These are phyloP conservation scores for Ooceraea biroi DNA, from an alignment of 1,140 invertebrate genomes.

Conservation along the genomic window DNA sequence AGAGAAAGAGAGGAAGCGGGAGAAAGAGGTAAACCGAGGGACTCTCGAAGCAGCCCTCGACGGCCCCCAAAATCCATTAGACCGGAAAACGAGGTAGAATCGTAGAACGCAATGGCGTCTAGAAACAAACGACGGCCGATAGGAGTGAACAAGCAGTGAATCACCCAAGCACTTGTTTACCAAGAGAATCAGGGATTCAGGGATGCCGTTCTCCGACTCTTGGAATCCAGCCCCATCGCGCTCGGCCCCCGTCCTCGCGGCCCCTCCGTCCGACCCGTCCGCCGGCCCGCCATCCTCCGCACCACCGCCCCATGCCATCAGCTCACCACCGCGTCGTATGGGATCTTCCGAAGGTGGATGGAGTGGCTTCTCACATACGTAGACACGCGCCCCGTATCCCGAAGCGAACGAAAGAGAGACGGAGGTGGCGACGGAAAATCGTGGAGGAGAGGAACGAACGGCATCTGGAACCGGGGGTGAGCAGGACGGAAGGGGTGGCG, in stretches of 20 bases:
- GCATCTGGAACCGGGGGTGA: too few relatives aligned
- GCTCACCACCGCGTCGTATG: conserved; percentile 58
- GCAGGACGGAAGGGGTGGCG: neutral
- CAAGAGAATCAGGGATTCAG: conserved; percentile 84
- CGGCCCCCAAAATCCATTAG: conserved; percentile 77
- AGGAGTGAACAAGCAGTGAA: conserved; percentile 85
- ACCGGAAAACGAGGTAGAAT: conserved; percentile 84
- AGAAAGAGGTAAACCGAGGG: conserved; percentile 46
- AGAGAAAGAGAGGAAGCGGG: neutral
- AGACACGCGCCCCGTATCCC: conserved; percentile 49
- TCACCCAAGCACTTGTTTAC: conserved; percentile 86
- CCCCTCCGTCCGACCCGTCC: conserved; percentile 22
- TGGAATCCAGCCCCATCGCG: conserved; percentile 77
- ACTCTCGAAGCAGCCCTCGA: conserved; percentile 56
- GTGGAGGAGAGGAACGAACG: neutral
- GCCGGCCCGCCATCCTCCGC: conserved; percentile 49
- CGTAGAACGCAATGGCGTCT: conserved; percentile 82
- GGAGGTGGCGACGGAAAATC: conserved; percentile 12
- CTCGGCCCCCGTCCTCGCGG: conserved; percentile 48
- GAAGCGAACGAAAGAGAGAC: conserved; percentile 43
- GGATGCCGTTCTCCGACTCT: conserved; percentile 78
- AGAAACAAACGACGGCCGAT: conserved; percentile 85
- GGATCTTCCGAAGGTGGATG: conserved; percentile 51
- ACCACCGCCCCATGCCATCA: conserved; percentile 43
- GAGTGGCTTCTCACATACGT: conserved; percentile 56